Conservation (phyloP, 2,113 vertebrate species). For the Stomatorhinus ivindoensis region DNA sequence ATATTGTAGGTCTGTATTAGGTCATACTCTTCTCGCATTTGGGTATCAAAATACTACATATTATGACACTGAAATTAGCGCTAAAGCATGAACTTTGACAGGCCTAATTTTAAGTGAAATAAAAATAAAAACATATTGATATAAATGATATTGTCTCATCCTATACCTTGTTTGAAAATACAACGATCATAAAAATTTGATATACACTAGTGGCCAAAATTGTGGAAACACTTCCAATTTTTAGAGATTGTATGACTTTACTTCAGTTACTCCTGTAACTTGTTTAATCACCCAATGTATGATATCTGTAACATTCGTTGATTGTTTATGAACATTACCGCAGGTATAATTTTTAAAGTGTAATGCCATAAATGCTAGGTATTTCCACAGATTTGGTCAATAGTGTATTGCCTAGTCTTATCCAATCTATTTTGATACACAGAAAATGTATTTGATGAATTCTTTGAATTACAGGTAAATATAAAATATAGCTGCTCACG, state of each 20-base stretch:
- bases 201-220: background rate
- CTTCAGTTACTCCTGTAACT: no score
- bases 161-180: background rate
- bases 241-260: no score
- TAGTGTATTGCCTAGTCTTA: background rate
- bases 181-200: background rate
- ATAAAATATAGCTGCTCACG: slow-evolving; percentile 63
- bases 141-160: background rate
- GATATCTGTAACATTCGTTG: no score
- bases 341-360: background rate
- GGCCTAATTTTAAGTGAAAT: background rate
- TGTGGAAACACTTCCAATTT: no score
- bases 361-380: background rate
- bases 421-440: background rate
- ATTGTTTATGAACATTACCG: background rate
- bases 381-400: background rate
- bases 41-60: background rate
- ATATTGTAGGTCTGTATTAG: background rate
- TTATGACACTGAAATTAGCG: background rate
- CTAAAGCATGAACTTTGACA: background rate
- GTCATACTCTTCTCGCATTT: background rate
- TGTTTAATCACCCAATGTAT: no score
- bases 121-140: background rate
- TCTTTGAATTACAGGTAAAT: background rate
- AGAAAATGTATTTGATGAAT: background rate